These are phyloP conservation scores for Dromiciops gliroides DNA, from an alignment of 2,113 vertebrate species.

Conservation along the genomic window DNA sequence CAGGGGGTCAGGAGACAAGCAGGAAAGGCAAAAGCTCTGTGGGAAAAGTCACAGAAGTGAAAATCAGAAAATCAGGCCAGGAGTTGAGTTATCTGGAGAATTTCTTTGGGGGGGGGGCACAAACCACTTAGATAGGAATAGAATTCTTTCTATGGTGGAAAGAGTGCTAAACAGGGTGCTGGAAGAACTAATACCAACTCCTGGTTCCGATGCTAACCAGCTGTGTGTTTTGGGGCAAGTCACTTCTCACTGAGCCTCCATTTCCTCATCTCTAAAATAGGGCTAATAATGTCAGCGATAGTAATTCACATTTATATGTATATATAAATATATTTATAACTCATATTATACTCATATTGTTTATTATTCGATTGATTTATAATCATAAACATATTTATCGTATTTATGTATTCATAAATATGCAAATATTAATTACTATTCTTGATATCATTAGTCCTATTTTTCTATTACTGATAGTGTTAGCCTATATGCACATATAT, in stretches of 20 bases:
- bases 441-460: background rate
- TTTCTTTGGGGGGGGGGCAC: constrained; percentile 54
- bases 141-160: constrained; percentile 12
- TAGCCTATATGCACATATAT: background rate
- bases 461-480: background rate
- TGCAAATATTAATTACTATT: background rate
- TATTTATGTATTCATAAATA: no score
- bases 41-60: background rate
- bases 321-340: no score
- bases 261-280: background rate
- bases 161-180: constrained; percentile 25
- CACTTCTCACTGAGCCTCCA: background rate
- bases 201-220: background rate
- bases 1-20: background rate
- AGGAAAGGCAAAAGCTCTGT: background rate
- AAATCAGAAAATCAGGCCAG: constrained; percentile 42
- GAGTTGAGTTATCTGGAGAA: constrained; percentile 49
- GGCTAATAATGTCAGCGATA: background rate
- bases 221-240: background rate
- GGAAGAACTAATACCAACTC: background rate
- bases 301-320: background rate
- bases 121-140: constrained; percentile 14
- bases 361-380: no score
- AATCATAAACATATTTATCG: no score
- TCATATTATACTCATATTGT: no score